phyloP scores from a whole-genome alignment of 2,797 vertebrate species.

The Petrocephalus sullivani region DNA sequence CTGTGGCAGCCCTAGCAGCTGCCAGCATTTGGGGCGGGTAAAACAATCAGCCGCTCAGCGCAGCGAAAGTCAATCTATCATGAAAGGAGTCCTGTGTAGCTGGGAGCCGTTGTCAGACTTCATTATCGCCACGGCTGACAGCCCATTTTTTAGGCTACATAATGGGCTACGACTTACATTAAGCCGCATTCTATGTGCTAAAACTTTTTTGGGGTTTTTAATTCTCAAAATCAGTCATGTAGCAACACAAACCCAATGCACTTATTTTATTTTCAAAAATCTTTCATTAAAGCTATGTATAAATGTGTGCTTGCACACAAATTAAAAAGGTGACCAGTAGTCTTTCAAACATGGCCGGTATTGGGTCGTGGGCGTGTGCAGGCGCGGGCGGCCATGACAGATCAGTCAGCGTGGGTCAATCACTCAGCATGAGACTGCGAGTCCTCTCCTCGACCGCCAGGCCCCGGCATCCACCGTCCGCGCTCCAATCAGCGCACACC shows the following conservation, averaged over 20 bases:
- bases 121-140: neutral
- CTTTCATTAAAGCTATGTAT: neutral
- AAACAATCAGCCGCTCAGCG: neutral
- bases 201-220: neutral
- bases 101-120: neutral
- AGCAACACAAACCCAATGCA: neutral
- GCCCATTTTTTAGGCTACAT: neutral
- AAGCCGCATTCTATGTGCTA: neutral
- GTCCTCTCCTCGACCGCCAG: neutral
- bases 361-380: neutral
- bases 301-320: neutral
- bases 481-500: slow-evolving; percentile 31
- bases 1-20: neutral
- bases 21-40: neutral
- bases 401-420: neutral
- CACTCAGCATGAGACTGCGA: neutral
- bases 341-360: neutral
- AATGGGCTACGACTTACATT: neutral
- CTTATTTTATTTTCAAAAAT: neutral
- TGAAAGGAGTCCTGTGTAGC: neutral
- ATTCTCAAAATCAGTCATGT: neutral
- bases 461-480: neutral
- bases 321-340: neutral
- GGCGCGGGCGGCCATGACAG: neutral
- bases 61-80: neutral